These are phyloP conservation scores for honey bee (Apis mellifera) DNA, from an alignment of 1,140 invertebrate species.

Conservation along the genomic window Amel_HAv3.1 CM009943.2:6147001-6147500, in stretches of 20 bases:
- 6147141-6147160: background rate
- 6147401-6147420: too few relatives aligned
- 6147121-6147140: background rate
- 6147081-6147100: background rate
- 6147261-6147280: conserved; percentile 33
- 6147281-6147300: conserved; percentile 22
- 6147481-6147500: too few relatives aligned
- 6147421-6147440: too few relatives aligned
- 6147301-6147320: conserved; percentile 20
- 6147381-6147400: background rate
- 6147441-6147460: too few relatives aligned
- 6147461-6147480: too few relatives aligned
- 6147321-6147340: conserved; percentile 18
- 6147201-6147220: background rate
- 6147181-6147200: background rate
- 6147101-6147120: background rate
- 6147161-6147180: background rate
- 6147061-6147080: background rate
- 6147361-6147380: too few relatives aligned
- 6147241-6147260: conserved; percentile 17
- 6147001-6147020: background rate
- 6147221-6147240: background rate
- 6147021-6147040: background rate
- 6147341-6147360: background rate
- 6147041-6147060: background rate